Conservation (phyloP, 2,113 vertebrate genomes). For the Cryptotis parvus region DNA sequence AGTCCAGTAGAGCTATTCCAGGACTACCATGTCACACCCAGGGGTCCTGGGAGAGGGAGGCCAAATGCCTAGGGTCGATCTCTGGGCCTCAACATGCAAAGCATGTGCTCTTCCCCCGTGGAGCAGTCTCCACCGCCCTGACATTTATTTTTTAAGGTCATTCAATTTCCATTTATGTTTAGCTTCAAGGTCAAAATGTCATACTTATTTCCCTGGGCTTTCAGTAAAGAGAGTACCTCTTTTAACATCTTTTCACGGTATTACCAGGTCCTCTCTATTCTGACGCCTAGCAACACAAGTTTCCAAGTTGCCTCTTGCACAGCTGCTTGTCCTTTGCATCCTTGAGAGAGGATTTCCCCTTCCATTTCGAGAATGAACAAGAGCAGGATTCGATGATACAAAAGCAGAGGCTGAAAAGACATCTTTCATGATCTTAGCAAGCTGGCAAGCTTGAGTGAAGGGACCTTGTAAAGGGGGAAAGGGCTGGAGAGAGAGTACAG, state of each 20-base stretch:
- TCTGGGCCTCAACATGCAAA: neutral
- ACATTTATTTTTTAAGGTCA: neutral
- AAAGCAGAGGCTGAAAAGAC: neutral
- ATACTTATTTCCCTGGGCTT: conserved; percentile 7
- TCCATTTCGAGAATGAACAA: neutral
- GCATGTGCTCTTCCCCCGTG: neutral
- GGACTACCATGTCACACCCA: no score
- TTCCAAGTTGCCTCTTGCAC: neutral
- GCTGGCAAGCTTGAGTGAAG: neutral
- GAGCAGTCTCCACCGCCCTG: neutral
- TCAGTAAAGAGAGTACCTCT: conserved; percentile 22
- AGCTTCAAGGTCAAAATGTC: neutral
- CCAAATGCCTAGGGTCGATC: no score
- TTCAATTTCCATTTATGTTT: neutral
- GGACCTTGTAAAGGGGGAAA: no score
- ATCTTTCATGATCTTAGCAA: neutral
- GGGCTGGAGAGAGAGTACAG: no score
- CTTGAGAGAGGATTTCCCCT: neutral
- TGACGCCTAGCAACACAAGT: neutral
- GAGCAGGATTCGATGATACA: neutral
- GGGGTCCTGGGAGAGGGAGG: no score
- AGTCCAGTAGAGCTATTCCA: no score
- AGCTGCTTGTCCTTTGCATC: neutral
- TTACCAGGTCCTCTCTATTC: neutral
- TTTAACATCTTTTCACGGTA: conserved; percentile 15